Percentiles rank a stretch among this genome's conserved stretches.
These are phyloP conservation scores for Platysteira castanea DNA, from an alignment of 2,113 vertebrate species.

Conservation along the genomic window DNA sequence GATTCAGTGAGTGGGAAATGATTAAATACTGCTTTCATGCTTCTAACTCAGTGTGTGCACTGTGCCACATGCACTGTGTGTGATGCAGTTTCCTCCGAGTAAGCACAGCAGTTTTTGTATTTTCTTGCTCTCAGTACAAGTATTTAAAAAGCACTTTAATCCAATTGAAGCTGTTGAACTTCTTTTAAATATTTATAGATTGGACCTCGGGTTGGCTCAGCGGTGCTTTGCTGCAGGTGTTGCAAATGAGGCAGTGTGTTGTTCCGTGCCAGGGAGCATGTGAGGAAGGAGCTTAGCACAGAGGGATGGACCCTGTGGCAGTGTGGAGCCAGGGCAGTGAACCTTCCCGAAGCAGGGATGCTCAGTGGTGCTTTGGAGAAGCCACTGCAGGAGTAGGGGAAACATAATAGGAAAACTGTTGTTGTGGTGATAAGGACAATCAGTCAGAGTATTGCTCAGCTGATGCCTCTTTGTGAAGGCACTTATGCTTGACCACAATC, in stretches of 20 bases:
- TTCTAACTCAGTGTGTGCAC: neutral
- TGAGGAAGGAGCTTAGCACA: neutral
- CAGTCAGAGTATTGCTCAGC: neutral
- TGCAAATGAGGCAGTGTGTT: neutral
- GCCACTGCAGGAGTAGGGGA: neutral
- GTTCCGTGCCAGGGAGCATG: neutral
- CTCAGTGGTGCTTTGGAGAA: neutral
- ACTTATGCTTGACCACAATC: neutral
- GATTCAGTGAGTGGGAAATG: neutral
- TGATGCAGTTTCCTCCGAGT: neutral
- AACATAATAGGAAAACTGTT: neutral
- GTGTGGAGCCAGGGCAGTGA: accelerated
- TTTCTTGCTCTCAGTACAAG: neutral
- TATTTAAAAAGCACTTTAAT: neutral
- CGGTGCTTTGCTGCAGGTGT: neutral
- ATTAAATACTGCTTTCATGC: neutral
- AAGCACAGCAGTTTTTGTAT: neutral
- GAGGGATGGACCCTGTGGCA: neutral
- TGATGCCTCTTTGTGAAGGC: neutral
- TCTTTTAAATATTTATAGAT: neutral
- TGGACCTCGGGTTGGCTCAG: neutral
- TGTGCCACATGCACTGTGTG: neutral
- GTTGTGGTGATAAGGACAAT: neutral
- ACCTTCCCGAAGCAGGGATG: neutral
- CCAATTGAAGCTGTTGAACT: neutral